Conservation (phyloP, 2,113 vertebrate species). For the Barbus barbus region DNA sequence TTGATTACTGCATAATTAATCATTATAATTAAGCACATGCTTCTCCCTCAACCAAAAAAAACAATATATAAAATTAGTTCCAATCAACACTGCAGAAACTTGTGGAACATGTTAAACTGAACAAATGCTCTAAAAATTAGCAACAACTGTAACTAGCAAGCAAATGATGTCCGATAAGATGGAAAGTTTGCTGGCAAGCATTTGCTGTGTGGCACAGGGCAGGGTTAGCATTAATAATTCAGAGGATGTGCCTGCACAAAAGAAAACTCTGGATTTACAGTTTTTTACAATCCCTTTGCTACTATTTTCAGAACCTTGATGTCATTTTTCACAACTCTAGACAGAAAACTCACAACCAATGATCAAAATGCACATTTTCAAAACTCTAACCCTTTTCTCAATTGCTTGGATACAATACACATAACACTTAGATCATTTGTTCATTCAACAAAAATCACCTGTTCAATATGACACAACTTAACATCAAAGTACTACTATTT, state of each 20-base stretch:
- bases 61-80: neutral
- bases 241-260: constrained; percentile 45
- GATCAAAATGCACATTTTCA: too few relatives aligned
- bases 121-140: neutral
- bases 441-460: too few relatives aligned
- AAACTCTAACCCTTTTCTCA: too few relatives aligned
- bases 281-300: too few relatives aligned
- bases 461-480: too few relatives aligned
- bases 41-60: neutral
- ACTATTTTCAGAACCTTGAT: too few relatives aligned
- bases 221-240: constrained; percentile 30
- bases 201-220: constrained; percentile 7
- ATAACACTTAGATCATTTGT: too few relatives aligned
- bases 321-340: too few relatives aligned
- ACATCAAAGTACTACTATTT: too few relatives aligned
- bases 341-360: too few relatives aligned
- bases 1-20: constrained; percentile 8
- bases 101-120: constrained; percentile 2
- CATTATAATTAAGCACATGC: constrained; percentile 22
- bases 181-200: neutral
- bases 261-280: too few relatives aligned
- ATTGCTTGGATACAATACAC: too few relatives aligned
- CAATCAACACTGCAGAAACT: neutral
- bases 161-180: neutral
- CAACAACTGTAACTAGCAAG: neutral